A percentile compares a stretch with the other conserved stretches of the same genome.
phyloP scores from a whole-genome alignment of 2,888 invertebrate genomes.

The Sminthurides aquaticus region DNA sequence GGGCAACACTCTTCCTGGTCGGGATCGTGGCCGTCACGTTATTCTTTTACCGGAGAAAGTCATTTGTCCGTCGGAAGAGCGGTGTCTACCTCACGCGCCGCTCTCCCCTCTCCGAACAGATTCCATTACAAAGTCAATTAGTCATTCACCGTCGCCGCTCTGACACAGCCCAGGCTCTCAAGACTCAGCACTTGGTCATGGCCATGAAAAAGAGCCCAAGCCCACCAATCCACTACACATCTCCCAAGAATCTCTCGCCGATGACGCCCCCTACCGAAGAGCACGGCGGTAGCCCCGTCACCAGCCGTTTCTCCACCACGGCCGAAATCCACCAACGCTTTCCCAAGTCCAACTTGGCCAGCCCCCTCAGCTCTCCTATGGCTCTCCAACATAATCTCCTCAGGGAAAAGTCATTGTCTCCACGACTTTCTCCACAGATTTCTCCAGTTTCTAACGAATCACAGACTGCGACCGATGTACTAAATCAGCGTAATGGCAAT shows the following conservation, averaged over 20 bases:
- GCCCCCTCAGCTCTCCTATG: conserved; percentile 4
- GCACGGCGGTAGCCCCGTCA: conserved; percentile 26
- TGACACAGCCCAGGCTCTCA: conserved; percentile 15
- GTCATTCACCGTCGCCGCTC: conserved; percentile 33
- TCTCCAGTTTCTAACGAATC: neutral
- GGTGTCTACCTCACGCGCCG: conserved; percentile 38
- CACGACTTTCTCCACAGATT: conserved; percentile 34
- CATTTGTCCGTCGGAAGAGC: conserved; percentile 41
- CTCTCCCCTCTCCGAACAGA: conserved; percentile 39
- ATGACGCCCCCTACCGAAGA: conserved; percentile 38
- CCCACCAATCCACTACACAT: conserved; percentile 37
- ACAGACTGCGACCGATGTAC: conserved; percentile 30
- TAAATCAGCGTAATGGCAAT: conserved; percentile 41
- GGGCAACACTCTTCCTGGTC: conserved; percentile 55
- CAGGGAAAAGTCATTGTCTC: conserved; percentile 26
- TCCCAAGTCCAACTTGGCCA: neutral
- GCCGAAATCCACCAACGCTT: conserved; percentile 20
- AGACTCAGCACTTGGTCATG: conserved; percentile 36
- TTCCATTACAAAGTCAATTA: conserved; percentile 37
- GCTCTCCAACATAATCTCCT: neutral
- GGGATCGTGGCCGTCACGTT: conserved; percentile 58
- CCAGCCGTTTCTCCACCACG: conserved; percentile 21
- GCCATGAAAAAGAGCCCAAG: conserved; percentile 40
- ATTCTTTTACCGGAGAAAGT: conserved; percentile 59
- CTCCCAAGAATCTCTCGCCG: conserved; percentile 34